Evolutionary conservation across 1,140 invertebrate species (phyloP).

Genomic region (Drosophila persimilis): DNA sequence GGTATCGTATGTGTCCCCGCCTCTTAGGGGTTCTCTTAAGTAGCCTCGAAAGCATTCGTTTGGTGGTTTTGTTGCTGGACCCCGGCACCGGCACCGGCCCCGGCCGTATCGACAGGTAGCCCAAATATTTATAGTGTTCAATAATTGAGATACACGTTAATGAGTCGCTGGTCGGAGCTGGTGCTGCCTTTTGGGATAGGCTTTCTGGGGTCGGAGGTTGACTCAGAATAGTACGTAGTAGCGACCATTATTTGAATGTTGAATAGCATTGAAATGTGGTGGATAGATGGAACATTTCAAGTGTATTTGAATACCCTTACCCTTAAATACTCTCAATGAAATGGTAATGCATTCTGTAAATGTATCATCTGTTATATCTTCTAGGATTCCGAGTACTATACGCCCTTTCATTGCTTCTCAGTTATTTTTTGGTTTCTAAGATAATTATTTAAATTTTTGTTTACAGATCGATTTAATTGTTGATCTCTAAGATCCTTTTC

Average conservation of each 20-base stretch:
- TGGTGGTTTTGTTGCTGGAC: slow-evolving; percentile 10
- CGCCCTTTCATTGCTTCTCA: too few species aligned
- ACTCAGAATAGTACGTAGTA: slow-evolving; percentile 65
- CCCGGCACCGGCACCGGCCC: slow-evolving; percentile 13
- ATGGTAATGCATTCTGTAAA: too few species aligned
- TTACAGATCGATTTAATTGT: too few species aligned
- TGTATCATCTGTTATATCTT: too few species aligned
- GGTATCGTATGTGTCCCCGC: slow-evolving; percentile 36
- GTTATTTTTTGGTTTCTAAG: too few species aligned
- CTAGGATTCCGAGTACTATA: too few species aligned
- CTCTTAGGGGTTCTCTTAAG: slow-evolving; percentile 62
- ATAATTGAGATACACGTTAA: slow-evolving; percentile 81
- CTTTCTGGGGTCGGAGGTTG: slow-evolving; percentile 14
- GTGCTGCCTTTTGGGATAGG: background rate
- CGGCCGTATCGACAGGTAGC: slow-evolving; percentile 76
- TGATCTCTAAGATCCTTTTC: too few species aligned
- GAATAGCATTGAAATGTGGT: slow-evolving; percentile 44
- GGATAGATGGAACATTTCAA: background rate
- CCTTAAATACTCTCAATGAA: background rate
- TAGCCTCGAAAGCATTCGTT: slow-evolving; percentile 41
- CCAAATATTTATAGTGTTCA: slow-evolving; percentile 81
- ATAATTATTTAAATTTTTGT: too few species aligned
- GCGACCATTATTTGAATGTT: slow-evolving; percentile 73
- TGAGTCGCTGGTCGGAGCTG: slow-evolving; percentile 37
- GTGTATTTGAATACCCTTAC: slow-evolving; percentile 12